Evolutionary conservation across 1,140 invertebrate species (phyloP), one percentile per base, ranked within the genome.

Genomic region (Augochlora pura): DNA sequence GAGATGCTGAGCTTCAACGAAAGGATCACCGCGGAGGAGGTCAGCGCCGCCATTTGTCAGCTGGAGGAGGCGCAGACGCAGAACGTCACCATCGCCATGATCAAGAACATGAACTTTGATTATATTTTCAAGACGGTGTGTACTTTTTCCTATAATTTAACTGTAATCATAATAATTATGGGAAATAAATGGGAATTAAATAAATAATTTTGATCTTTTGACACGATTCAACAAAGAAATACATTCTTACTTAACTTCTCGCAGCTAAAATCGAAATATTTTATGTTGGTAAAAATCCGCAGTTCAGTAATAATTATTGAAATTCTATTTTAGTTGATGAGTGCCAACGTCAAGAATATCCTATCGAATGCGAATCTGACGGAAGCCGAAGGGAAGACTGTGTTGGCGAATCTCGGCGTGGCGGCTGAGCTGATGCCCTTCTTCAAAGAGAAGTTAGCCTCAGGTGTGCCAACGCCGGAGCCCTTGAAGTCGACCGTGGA

Each of bases 31-130:
- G 88, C 85, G 59, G 87, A 92, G 42, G 88, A 91, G 86, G 81
- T 92, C 38, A 91, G 90, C 74, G 87, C 90, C 1, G 89, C 93
- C 82, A 90, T 95, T 74, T 95, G 94, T 59, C 90, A 90, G 6
- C 71, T 94, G 16, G 82, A 88, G 18, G 92, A 93, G 39, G 84
- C 90, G 0, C 87, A 89, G 7, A 92, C 91, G 1, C 91, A 93
- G 76, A 90, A 93, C 66, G 89, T 94, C 2, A 52, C 93, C 1
- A 87, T 93, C 0, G 88, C 91, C 42, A 84, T 94, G 5, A 83
- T 94, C 21, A 90, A 93, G 38, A 94, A 94, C 80, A 68, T 94
- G 0, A 94, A 95, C 60, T 94, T 92, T 65, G 92, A 91, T 23
- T 91, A 92, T 57, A 87, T 95, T 52, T 88, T 94, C 46, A 92